A percentile compares a stretch with the other conserved stretches of the same genome.
These are phyloP conservation scores for Lordiphosa clarofinis DNA, from an alignment of 1,140 invertebrate species.

Conservation along the genomic window DNA sequence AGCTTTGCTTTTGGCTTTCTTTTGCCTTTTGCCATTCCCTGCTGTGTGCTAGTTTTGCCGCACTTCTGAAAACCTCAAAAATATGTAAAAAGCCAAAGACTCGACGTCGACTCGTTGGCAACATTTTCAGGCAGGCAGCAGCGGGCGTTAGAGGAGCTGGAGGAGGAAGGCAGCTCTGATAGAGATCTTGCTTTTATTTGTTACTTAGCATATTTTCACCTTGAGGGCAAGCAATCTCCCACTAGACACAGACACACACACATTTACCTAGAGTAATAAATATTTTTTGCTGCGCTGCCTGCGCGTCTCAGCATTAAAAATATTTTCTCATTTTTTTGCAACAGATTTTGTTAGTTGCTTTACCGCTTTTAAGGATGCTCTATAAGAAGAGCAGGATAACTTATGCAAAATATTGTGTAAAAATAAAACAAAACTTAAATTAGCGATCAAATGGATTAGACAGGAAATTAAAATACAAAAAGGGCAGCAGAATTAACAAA, in stretches of 20 bases:
- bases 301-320: slow-evolving; percentile 50
- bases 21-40: slow-evolving; percentile 21
- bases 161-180: slow-evolving; percentile 32
- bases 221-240: slow-evolving; percentile 70
- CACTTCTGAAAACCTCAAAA: slow-evolving; percentile 63
- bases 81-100: slow-evolving; percentile 69
- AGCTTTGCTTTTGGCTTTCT: slow-evolving; percentile 70
- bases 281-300: slow-evolving; percentile 58
- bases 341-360: slow-evolving; percentile 23
- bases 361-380: not conserved
- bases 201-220: slow-evolving; percentile 77
- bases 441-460: too few relatives aligned
- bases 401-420: not conserved
- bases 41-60: slow-evolving; percentile 52
- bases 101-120: slow-evolving; percentile 51
- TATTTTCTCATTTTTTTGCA: slow-evolving; percentile 24
- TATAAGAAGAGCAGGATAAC: not conserved
- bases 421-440: not conserved
- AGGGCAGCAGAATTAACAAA: too few relatives aligned
- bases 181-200: slow-evolving; percentile 74
- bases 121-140: slow-evolving; percentile 31
- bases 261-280: slow-evolving; percentile 54
- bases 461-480: too few relatives aligned
- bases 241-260: slow-evolving; percentile 44
- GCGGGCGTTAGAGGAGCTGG: not conserved